Percentiles rank a stretch among this genome's conserved stretches.
These are phyloP conservation scores for Phaedon cochleariae DNA, from an alignment of 2,888 invertebrate genomes.

Conservation along the genomic window DNA sequence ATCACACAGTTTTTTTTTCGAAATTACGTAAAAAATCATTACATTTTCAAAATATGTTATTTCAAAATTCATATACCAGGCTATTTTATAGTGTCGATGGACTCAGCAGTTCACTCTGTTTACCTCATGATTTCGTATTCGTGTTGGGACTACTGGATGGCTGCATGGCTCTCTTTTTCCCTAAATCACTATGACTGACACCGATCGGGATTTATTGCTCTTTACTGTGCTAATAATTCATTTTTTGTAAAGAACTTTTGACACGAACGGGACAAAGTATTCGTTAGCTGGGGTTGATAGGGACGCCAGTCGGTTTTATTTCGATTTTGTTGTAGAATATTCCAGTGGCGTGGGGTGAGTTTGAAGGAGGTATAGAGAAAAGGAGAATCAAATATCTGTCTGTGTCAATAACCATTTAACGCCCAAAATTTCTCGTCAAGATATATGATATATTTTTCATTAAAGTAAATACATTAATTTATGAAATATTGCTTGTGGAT, in stretches of 20 bases:
- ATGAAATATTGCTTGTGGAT: too few species aligned
- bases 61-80: neutral
- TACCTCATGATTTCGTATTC: neutral
- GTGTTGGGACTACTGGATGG: constrained; percentile 4
- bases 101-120: neutral
- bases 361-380: too few species aligned
- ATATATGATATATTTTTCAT: too few species aligned
- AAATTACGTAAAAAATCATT: too few species aligned
- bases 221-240: constrained; percentile 63
- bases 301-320: neutral
- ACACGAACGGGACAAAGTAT: constrained; percentile 61
- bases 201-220: constrained; percentile 63
- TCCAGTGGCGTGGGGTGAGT: too few species aligned
- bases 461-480: too few species aligned
- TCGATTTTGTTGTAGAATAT: constrained; percentile 6
- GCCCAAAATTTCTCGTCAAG: too few species aligned
- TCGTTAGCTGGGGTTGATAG: constrained; percentile 42
- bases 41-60: too few species aligned
- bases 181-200: constrained; percentile 57
- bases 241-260: constrained; percentile 60
- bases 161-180: constrained; percentile 2
- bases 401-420: too few species aligned
- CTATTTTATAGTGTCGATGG: neutral
- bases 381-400: too few species aligned
- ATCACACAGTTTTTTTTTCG: too few species aligned